Evolutionary conservation across 2,797 vertebrate genomes (phyloP).

Genomic region (Dromococcyx pavoninus): DNA sequence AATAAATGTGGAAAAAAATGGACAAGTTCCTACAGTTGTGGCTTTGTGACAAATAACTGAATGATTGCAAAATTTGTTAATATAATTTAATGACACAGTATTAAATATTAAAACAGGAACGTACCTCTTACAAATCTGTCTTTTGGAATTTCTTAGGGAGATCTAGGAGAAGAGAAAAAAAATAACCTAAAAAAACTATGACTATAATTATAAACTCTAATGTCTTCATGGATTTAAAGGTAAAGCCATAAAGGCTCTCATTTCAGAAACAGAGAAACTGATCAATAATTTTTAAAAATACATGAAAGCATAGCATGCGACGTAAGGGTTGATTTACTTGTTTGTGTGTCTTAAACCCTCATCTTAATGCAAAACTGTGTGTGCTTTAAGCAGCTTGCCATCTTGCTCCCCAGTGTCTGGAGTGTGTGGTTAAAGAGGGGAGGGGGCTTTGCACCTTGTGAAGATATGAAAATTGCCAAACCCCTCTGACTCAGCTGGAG

Average conservation of each 20-base stretch:
- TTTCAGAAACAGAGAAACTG: neutral
- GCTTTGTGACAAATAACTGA: neutral
- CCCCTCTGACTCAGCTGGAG: too few species aligned
- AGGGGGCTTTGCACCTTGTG: too few species aligned
- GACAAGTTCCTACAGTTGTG: neutral
- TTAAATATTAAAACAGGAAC: slow-evolving; percentile 25
- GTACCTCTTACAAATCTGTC: slow-evolving; percentile 86
- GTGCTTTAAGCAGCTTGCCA: too few species aligned
- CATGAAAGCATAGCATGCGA: neutral
- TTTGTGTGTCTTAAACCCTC: too few species aligned
- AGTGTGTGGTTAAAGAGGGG: too few species aligned
- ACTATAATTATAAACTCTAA: neutral
- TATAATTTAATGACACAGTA: neutral
- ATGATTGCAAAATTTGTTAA: neutral
- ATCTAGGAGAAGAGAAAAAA: slow-evolving; percentile 58
- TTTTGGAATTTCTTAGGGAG: slow-evolving; percentile 71
- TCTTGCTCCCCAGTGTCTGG: too few species aligned
- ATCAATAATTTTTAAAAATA: neutral
- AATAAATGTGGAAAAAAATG: neutral
- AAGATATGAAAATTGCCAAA: too few species aligned
- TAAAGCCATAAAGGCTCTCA: neutral
- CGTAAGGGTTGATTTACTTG: too few species aligned
- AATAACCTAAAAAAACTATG: neutral
- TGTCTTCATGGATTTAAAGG: neutral
- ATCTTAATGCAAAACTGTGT: too few species aligned